A percentile compares a stretch with the other conserved stretches of the same genome.
These are phyloP conservation scores for Charina bottae DNA, from an alignment of 2,113 vertebrate species.

Conservation along the genomic window DNA sequence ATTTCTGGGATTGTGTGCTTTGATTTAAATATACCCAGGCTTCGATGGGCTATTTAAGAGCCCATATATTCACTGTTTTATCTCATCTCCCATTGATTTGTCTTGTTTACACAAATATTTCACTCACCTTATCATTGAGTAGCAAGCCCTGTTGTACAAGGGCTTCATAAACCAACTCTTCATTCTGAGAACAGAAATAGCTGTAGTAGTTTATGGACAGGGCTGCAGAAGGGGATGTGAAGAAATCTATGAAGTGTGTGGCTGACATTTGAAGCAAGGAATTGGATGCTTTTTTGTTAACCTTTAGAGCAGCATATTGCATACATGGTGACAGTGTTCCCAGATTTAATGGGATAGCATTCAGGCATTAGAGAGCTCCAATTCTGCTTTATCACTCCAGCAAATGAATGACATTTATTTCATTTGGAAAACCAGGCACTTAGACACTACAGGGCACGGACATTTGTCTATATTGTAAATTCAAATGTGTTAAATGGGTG, in stretches of 20 bases:
- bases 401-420: constrained; percentile 70
- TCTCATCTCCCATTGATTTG: constrained; percentile 4
- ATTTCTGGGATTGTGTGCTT: neutral
- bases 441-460: constrained; percentile 59
- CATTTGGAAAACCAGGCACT: constrained; percentile 54
- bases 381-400: constrained; percentile 64
- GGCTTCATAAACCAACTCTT: constrained; percentile 60
- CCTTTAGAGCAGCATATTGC: constrained; percentile 61
- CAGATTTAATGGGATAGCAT: constrained; percentile 58
- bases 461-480: constrained; percentile 42
- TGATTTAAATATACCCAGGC: neutral
- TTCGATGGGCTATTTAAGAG: constrained; percentile 26
- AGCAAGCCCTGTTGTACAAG: constrained; percentile 56
- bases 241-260: constrained; percentile 68
- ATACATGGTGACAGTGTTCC: constrained; percentile 64
- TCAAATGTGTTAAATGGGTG: constrained; percentile 31
- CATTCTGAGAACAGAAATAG: constrained; percentile 64
- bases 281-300: constrained; percentile 69
- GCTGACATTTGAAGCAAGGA: constrained; percentile 71
- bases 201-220: constrained; percentile 67
- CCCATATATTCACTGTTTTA: constrained; percentile 20
- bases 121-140: constrained; percentile 53
- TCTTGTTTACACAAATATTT: constrained; percentile 48
- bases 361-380: constrained; percentile 35
- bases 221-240: constrained; percentile 47